Base-by-base conservation (phyloP, 2,888 invertebrate species). In the Cheilosia grossa region DNA sequence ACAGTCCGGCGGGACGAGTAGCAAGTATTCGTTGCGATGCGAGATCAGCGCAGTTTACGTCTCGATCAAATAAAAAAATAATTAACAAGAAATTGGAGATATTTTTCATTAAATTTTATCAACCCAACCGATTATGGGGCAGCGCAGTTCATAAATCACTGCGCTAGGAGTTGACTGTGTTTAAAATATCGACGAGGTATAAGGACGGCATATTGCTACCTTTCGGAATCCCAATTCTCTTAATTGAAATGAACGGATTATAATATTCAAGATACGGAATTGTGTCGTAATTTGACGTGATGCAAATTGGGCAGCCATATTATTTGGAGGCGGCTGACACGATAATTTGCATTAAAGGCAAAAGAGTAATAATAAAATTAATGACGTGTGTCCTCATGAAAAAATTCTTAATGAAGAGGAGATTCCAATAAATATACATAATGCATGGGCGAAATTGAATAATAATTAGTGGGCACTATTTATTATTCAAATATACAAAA, bases 21-120 rank as follows among this genome's bases (percentile, higher is more conserved):
- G 33, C 51, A 24, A 64, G 49, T 17, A 19, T 59, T 30, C 30
- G 9, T 54, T 44, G 27, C 40, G 27, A 37, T 37, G 37, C 51
- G 58, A 51, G 42, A 37, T 6, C n/a, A 17, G 54, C 63, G 37
- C 63, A 40, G 17, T 69, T 37, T 64, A 51, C 58, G 49, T 61
- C 15, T 47, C 54, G 69, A 75, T 70, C 64, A 69, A 75, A 81
- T 70, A 69, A 75, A 63, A 63, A 81, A 81, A 81, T 75, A 81
- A 81, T 74, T 81, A 81, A 64, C 69, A 58, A 75, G 69, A 74
- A 81, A 81, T 64, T 81, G 63, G 75, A 70, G 67, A 74, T 80
- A 61, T 73, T 64, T 75, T 75, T 70, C 64, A 75, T 74, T 69
- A 81, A 81, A 75, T 81, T 81, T 75, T 75, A 75, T 81, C 70